Base-by-base conservation (phyloP, 2,797 vertebrate species). In the Sparus aurata region DNA sequence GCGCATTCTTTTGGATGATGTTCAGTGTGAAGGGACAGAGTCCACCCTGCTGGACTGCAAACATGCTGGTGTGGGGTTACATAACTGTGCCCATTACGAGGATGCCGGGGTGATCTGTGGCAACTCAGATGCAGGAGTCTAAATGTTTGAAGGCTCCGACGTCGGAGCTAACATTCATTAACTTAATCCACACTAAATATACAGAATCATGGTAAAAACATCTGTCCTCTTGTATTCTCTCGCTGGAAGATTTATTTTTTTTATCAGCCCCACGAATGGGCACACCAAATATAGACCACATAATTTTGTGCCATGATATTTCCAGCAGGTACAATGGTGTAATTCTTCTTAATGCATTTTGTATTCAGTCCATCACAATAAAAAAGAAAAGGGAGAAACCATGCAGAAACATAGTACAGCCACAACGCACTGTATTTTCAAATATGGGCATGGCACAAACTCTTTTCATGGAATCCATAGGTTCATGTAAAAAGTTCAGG, bases 11-110 rank as follows among this genome's bases (percentile, higher is more conserved):
- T 95, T 99, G 75, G 98, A 99, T 17, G 97, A 99, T 0, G 96
- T 98, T 69, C 95, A 95, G 86, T 98, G 98, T 74, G 80, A 87
- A 0, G 98, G 98, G 41, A 80, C 79, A 0, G 98, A 99, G 88
- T 86, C 86, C 73, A 96, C 60, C 0, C 95, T 99, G 61, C 94
- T 99, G 89, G 94, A 97, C 65, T 99, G 97, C 71, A 15, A 78
- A 53, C 98, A 99, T 0, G 89, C 95, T 0, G 95, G 87, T 0
- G 70, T 97, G 0, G 97, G 96, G 20, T 87, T 46, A 0, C 96
- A 98, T 87, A 97, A 98, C 92, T 99, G 98, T 52, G 93, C 82
- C 13, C 98, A 99, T 41, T 89, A 97, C 41, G 98, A 99, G 92
- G 97, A 98, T 0, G 98, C 97, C 0, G 98, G 97, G 0, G 97